These are phyloP conservation scores for Temnothorax nylanderi DNA, from an alignment of 1,140 invertebrate genomes.

Conservation along the genomic window DNA sequence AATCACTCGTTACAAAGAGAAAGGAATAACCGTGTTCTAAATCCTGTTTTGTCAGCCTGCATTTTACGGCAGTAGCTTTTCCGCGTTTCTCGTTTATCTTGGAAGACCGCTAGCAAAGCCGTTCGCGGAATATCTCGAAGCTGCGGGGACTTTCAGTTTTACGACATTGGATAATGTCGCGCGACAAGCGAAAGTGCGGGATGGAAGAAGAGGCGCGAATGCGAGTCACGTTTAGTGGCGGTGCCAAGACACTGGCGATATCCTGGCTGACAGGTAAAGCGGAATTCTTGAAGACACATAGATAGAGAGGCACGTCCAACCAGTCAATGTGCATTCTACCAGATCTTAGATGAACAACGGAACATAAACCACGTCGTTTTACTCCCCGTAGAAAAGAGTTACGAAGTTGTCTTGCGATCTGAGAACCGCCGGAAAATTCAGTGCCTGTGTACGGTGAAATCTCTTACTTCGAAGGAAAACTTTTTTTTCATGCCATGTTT, in stretches of 20 bases:
- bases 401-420: conserved; percentile 6
- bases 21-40: neutral
- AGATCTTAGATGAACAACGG: conserved; percentile 58
- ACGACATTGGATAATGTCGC: conserved; percentile 48
- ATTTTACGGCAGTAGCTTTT: neutral
- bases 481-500: neutral
- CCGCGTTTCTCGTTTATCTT: conserved; percentile 22
- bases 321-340: conserved; percentile 44
- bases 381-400: conserved; percentile 13
- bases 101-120: conserved; percentile 6
- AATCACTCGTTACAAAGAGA: neutral
- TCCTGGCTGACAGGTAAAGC: conserved; percentile 50
- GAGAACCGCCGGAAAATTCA: conserved; percentile 19
- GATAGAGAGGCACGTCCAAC: conserved; percentile 7
- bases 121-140: conserved; percentile 36
- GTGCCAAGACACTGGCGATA: conserved; percentile 32
- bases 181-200: conserved; percentile 44
- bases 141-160: conserved; percentile 35
- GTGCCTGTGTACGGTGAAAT: conserved; percentile 8
- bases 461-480: conserved; percentile 30
- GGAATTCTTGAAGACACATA: conserved; percentile 45
- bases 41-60: neutral
- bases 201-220: neutral
- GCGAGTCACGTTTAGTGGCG: conserved; percentile 55
- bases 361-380: conserved; percentile 48